phyloP scores from a whole-genome alignment of 2,113 vertebrate species.

The Rhynchopsitta pachyrhyncha region DNA sequence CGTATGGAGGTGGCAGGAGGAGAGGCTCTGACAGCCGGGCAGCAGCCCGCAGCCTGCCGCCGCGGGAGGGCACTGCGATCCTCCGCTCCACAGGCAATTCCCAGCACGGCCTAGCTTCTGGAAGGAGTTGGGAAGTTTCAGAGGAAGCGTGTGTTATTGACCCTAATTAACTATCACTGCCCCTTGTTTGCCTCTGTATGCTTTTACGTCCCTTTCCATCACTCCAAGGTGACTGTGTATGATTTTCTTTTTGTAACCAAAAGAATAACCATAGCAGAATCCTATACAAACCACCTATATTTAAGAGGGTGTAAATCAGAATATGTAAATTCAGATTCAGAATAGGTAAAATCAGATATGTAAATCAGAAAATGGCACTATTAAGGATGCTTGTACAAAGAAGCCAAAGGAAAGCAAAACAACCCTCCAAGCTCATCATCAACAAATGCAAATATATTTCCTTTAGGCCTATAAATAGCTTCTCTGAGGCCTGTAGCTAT shows the following conservation, averaged over 20 bases:
- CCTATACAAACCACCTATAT: background rate
- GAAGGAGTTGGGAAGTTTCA: background rate
- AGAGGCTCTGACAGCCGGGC: background rate
- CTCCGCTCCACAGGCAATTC: rapidly evolving
- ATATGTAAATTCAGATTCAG: background rate
- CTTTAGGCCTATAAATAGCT: background rate
- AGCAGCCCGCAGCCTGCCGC: background rate
- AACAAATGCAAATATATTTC: background rate
- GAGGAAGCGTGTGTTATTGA: background rate
- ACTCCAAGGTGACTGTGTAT: background rate
- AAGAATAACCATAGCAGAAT: background rate
- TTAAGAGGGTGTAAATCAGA: background rate
- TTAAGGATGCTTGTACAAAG: background rate
- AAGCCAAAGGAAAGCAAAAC: background rate
- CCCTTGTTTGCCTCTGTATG: background rate
- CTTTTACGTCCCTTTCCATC: background rate
- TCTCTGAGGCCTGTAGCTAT: background rate
- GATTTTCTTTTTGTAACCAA: background rate
- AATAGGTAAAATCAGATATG: background rate
- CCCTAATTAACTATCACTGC: background rate
- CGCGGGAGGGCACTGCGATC: background rate
- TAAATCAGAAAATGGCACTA: background rate
- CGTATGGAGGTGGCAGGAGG: background rate
- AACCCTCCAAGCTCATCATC: background rate
- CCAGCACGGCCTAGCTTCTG: background rate